phyloP scores from a whole-genome alignment of 2,113 vertebrate species.

The Cebidichthys violaceus region DNA sequence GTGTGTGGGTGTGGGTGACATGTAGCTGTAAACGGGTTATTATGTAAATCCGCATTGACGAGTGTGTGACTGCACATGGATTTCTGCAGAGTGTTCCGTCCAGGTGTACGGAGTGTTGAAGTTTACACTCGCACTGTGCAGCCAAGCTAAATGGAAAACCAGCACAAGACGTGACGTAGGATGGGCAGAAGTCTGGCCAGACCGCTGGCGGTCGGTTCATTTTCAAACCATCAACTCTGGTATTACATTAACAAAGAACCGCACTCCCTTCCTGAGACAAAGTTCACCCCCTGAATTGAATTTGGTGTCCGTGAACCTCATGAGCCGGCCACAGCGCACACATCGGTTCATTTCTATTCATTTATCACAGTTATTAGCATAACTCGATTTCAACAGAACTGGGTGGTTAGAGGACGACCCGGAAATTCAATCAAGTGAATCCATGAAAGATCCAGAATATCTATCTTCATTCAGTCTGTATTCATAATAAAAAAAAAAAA shows the following conservation, averaged over 20 bases:
- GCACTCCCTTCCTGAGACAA: conserved; percentile 1
- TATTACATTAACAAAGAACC: conserved; percentile 48
- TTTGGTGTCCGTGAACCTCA: background rate
- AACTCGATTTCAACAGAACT: background rate
- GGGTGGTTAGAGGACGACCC: background rate
- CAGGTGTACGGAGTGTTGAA: background rate
- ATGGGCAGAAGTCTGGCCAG: background rate
- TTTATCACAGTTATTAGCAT: background rate
- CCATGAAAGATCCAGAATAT: background rate
- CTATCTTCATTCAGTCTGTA: background rate
- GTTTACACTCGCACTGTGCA: background rate
- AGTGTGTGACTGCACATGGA: conserved; percentile 26
- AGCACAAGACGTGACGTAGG: background rate
- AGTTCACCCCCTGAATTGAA: conserved; percentile 16
- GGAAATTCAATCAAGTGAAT: background rate
- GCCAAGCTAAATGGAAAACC: conserved; percentile 22
- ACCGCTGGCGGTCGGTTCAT: conserved; percentile 43
- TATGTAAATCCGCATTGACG: conserved; percentile 57
- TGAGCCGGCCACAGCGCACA: no score
- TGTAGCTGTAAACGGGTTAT: conserved; percentile 53
- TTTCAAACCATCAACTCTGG: conserved; percentile 45
- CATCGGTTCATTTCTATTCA: background rate
- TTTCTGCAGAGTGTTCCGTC: background rate
- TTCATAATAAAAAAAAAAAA: background rate
- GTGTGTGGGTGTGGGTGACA: conserved; percentile 32